Conservation (phyloP, 92 coral and sea anemone genomes). For the Montipora capitata region DNA sequence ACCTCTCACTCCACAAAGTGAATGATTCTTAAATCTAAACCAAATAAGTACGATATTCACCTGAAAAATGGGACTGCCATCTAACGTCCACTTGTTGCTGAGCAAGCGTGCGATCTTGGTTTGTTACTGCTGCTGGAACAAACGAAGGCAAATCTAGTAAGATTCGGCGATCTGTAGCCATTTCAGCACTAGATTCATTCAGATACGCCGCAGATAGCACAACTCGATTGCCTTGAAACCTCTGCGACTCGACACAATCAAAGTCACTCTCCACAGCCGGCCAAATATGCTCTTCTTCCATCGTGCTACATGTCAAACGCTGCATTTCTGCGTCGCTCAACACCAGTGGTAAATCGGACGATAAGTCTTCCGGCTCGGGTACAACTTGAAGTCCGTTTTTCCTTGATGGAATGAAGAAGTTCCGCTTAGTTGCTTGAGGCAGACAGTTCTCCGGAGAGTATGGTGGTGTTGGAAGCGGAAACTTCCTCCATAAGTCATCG, state of each 20-base stretch:
- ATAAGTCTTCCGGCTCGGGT: conserved; percentile 95
- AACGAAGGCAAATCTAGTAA: conserved; percentile 45
- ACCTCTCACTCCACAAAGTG: neutral
- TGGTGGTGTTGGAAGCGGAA: conserved; percentile 97
- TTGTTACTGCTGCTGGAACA: conserved; percentile 36
- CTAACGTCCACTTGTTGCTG: conserved; percentile 44
- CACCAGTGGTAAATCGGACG: conserved; percentile 91
- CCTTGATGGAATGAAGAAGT: conserved; percentile 57
- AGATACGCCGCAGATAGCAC: conserved; percentile 44
- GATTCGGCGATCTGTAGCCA: conserved; percentile 52
- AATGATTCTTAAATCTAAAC: neutral
- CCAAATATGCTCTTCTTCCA: conserved; percentile 94
- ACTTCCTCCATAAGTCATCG: conserved; percentile 91
- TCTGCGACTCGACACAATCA: conserved; percentile 71
- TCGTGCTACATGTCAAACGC: conserved; percentile 88
- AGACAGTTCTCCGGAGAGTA: conserved; percentile 93
- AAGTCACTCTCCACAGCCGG: conserved; percentile 78
- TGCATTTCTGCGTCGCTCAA: conserved; percentile 98
- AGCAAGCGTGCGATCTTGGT: conserved; percentile 30
- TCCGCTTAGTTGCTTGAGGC: conserved; percentile 72
- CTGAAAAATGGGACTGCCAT: conserved; percentile 53
- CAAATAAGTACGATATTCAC: conserved; percentile 40
- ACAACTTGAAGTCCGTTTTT: conserved; percentile 93
- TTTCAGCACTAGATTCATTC: conserved; percentile 56
- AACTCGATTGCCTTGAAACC: conserved; percentile 47